Evolutionary conservation across 2,797 vertebrate genomes (phyloP), one percentile per base, ranked within the genome.

Genomic region (Pelochelys cantorii): DNA sequence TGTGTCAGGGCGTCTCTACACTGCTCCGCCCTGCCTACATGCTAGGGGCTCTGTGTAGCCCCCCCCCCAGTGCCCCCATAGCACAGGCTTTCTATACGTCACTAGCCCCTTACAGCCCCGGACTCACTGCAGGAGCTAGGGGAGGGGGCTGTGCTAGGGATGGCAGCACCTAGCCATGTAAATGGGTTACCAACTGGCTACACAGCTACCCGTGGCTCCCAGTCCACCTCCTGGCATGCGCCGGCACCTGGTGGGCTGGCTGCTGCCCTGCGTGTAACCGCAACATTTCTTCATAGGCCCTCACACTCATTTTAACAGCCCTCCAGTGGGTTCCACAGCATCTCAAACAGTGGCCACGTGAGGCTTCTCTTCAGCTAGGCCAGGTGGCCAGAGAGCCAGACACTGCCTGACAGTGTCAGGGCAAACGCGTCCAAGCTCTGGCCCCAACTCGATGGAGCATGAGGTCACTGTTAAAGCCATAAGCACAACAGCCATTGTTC

Each of bases 341-440:
- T 37, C 37, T 56, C 52, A n/a, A 79, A 8, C 11, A 42, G 31
- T 79, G 80, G 79, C 1, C 0, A 48, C 80, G 90, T 79, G 34
- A 52, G 90, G 17, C 42, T 13, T 86, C 52, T 18, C 81, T 89
- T 29, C 77, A 2, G 2, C 0, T 0, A 79, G 80, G 68, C 83
- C 53, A 55, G 65, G 88, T 79, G 79, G 37, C 1, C 0, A 0
- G 0, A 6, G 71, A 90, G 85, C 94, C 97, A 97, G 97, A 93
- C 95, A 95, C 92, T 0, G 96, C 96, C 97, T 97, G 97, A 95
- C 96, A 17, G 96, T 96, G 95, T 97, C 97, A 97, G 97, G 94
- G 94, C 94, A 91, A 37, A 79, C 92, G 91, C 91, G 93, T 95
- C 95, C 94, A 89, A 92, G 95, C 93, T 96, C 95, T 91, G 93